A percentile compares a stretch with the other conserved stretches of the same genome.
phyloP scores from a whole-genome alignment of 2,797 vertebrate genomes.

The Arvicola amphibius region DNA sequence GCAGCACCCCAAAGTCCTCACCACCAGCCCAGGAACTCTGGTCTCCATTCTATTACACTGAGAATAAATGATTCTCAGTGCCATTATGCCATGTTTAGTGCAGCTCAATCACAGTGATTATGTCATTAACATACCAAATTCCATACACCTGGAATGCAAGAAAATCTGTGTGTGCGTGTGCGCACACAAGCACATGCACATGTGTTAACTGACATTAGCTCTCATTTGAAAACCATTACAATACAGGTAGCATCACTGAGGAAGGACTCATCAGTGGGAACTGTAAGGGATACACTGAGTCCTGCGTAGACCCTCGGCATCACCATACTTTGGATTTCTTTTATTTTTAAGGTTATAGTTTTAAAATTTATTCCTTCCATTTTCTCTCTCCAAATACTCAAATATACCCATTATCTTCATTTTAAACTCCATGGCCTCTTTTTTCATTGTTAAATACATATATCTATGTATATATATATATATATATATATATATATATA shows the following conservation, averaged over 20 bases:
- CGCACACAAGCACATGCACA: too few species aligned
- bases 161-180: background rate
- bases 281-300: background rate
- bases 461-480: background rate
- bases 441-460: background rate
- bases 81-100: background rate
- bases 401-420: too few species aligned
- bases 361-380: too few species aligned
- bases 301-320: background rate
- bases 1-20: background rate
- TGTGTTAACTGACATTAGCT: background rate
- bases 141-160: background rate
- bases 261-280: background rate
- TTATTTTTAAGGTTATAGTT: background rate
- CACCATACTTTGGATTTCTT: background rate
- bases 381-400: background rate
- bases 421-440: too few species aligned
- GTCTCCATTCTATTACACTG: background rate
- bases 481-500: background rate
- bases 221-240: slow-evolving; percentile 39
- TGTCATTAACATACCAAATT: background rate
- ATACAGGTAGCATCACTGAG: background rate
- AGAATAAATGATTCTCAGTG: background rate
- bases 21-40: background rate
- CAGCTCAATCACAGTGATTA: background rate